These are phyloP conservation scores for Chymomyza amoena DNA, from an alignment of 2,888 invertebrate species.

Conservation along the genomic window DNA sequence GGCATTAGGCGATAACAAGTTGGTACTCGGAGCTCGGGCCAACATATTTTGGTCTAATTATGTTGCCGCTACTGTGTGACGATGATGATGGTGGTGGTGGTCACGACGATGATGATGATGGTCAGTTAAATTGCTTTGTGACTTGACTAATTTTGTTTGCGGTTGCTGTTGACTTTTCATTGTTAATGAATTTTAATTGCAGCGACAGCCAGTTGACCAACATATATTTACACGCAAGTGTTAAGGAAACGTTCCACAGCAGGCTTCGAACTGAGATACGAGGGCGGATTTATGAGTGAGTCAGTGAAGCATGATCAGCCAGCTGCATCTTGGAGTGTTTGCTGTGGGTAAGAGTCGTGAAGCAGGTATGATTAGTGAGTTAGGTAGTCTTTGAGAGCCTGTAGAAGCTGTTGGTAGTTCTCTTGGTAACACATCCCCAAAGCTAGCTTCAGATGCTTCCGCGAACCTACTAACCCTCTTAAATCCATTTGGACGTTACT, in stretches of 20 bases:
- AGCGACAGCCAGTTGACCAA: background rate
- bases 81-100: constrained; percentile 16
- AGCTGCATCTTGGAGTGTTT: too few species aligned
- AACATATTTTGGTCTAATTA: constrained; percentile 63
- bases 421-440: too few species aligned
- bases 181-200: constrained; percentile 60
- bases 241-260: background rate
- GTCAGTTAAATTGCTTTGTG: constrained; percentile 25
- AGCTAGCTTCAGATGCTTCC: too few species aligned
- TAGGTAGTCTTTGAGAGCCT: too few species aligned
- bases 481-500: too few species aligned
- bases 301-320: background rate
- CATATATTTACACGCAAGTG: background rate
- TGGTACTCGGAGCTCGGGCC: constrained; percentile 44
- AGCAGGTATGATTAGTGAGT: too few species aligned
- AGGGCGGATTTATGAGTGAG: background rate
- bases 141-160: constrained; percentile 44
- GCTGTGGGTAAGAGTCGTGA: too few species aligned
- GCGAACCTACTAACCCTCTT: too few species aligned
- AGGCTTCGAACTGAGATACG: background rate
- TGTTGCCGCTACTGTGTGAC: constrained; percentile 38
- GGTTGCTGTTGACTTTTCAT: constrained; percentile 17
- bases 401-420: too few species aligned
- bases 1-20: constrained; percentile 11
- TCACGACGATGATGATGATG: constrained; percentile 12